phyloP scores from a whole-genome alignment of 1,140 invertebrate genomes.

The Trichomalopsis sarcophagae region DNA sequence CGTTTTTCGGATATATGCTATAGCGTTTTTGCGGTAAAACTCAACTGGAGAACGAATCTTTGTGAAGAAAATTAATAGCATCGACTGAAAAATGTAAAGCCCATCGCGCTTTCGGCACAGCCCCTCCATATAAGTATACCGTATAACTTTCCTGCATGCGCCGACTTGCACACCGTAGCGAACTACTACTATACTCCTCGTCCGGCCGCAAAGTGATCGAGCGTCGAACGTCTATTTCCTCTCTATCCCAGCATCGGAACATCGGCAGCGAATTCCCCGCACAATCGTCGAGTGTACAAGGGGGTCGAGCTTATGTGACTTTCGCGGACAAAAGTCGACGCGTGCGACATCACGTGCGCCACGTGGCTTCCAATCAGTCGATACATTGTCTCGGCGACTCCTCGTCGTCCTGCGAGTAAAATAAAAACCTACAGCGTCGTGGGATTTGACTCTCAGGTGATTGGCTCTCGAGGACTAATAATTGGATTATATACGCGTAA shows the following conservation, averaged over 20 bases:
- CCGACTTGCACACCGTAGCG: neutral
- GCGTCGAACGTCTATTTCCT: neutral
- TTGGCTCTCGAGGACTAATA: conserved; percentile 20
- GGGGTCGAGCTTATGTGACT: conserved; percentile 52
- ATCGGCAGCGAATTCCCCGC: neutral
- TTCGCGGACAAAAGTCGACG: conserved; percentile 50
- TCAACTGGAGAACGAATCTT: no score
- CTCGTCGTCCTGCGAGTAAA: neutral
- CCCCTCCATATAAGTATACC: neutral
- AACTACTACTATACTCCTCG: neutral
- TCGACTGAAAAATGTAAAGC: neutral
- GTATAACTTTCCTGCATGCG: neutral
- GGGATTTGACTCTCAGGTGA: conserved; percentile 1
- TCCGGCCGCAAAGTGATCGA: conserved; percentile 30
- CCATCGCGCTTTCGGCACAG: neutral
- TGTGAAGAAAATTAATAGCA: no score
- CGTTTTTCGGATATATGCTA: neutral
- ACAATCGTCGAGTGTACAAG: neutral
- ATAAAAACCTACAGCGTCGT: neutral
- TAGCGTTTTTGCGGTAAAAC: no score
- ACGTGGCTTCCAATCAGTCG: conserved; percentile 64
- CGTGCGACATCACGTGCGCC: conserved; percentile 60
- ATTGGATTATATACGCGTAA: no score
- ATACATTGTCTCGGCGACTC: conserved; percentile 36
- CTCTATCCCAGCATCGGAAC: neutral